Evolutionary conservation across 2,888 invertebrate genomes (phyloP).

Genomic region (Pollenia labialis): DNA sequence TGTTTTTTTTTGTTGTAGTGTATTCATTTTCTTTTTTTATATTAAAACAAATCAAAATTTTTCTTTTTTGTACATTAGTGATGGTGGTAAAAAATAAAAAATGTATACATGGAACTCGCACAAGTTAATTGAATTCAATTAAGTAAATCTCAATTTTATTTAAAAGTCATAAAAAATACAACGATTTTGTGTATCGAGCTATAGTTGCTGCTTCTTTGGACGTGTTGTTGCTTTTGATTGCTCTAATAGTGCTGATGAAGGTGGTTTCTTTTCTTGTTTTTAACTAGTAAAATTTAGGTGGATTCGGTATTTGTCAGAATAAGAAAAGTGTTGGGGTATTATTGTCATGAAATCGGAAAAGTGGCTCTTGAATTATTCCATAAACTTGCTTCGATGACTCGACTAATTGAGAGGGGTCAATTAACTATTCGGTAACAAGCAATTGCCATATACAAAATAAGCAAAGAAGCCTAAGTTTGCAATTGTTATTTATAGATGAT

Average conservation of each 20-base stretch:
- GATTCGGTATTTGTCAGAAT: not conserved
- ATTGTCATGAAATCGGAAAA: not conserved
- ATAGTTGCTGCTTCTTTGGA: conserved; percentile 41
- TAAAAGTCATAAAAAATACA: conserved; percentile 33
- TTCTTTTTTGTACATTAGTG: conserved; percentile 46
- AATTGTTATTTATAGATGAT: conserved; percentile 34
- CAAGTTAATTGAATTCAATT: conserved; percentile 65
- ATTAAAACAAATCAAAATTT: conserved; percentile 73
- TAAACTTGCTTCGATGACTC: conserved; percentile 16
- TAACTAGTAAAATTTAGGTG: not conserved
- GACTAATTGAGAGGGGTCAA: conserved; percentile 23
- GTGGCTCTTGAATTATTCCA: not conserved
- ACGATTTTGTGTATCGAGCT: conserved; percentile 42
- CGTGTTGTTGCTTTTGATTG: conserved; percentile 28
- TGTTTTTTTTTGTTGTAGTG: conserved; percentile 66
- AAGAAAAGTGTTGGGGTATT: not conserved
- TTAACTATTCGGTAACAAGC: conserved; percentile 28
- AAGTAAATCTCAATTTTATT: conserved; percentile 44
- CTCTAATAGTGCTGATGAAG: not conserved
- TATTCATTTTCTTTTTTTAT: conserved; percentile 68
- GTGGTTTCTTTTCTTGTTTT: not conserved
- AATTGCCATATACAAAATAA: not conserved
- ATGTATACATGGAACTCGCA: conserved; percentile 39
- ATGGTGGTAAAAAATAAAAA: conserved; percentile 43
- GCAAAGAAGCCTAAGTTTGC: not conserved